phyloP scores from a whole-genome alignment of 2,113 vertebrate species.

The Sciurus niger region DNA sequence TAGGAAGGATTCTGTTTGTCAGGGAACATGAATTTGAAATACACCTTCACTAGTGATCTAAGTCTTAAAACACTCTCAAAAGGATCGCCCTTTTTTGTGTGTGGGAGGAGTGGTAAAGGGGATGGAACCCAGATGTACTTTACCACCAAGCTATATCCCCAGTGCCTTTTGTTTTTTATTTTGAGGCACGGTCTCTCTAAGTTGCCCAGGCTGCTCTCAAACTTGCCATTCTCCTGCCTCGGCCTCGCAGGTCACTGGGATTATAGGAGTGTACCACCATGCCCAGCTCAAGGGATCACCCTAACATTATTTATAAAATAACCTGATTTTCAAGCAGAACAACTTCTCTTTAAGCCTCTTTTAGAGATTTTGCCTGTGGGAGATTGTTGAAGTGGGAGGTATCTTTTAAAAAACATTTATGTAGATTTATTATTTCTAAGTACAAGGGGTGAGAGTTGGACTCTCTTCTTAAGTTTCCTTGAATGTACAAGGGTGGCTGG shows the following conservation, averaged over 20 bases:
- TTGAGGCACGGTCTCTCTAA: not conserved
- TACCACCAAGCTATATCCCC: no score
- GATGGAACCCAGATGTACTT: no score
- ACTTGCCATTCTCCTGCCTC: not conserved
- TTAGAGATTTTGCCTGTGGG: constrained; percentile 44
- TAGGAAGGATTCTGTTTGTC: constrained; percentile 19
- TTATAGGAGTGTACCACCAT: not conserved
- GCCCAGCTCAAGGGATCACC: not conserved
- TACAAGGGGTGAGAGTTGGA: constrained; percentile 47
- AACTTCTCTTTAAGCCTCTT: constrained; percentile 17
- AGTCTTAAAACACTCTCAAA: constrained; percentile 46
- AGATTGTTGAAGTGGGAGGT: not conserved
- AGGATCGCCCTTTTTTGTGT: not conserved
- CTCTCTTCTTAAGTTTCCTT: not conserved
- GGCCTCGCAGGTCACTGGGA: not conserved
- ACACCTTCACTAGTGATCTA: not conserved
- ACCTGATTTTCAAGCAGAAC: constrained; percentile 33
- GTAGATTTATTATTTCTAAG: constrained; percentile 52
- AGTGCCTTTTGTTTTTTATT: not conserved
- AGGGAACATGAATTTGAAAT: not conserved
- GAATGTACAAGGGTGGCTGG: not conserved
- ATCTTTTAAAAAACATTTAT: constrained; percentile 1
- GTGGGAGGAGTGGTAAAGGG: no score
- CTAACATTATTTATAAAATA: constrained; percentile 63
- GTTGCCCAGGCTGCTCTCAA: not conserved